Percentiles rank a stretch among this genome's conserved stretches.
Evolutionary conservation across 2,113 vertebrate genomes (phyloP).

Genomic region (Cavia aperea): DNA sequence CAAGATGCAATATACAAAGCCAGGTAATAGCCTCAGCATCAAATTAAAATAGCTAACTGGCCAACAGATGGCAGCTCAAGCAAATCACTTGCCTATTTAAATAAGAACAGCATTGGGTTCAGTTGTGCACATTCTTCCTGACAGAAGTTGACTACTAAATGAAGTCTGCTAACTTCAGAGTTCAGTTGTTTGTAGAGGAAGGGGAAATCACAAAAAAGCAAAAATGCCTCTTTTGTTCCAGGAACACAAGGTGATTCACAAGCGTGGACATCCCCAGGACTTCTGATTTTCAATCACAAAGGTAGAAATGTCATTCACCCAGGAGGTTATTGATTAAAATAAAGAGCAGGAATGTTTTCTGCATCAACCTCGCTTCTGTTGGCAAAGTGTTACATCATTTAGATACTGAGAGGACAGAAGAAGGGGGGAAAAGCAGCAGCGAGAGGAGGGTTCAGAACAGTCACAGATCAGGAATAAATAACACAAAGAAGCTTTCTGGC

Average conservation of each 20-base stretch:
- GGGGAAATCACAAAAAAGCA: conserved; percentile 74
- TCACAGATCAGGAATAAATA: conserved; percentile 63
- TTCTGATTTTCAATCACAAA: conserved; percentile 64
- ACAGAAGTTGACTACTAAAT: conserved; percentile 76
- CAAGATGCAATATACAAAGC: conserved; percentile 74
- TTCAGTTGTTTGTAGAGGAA: conserved; percentile 65
- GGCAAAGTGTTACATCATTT: conserved; percentile 62
- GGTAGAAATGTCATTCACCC: conserved; percentile 71
- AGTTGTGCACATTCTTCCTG: conserved; percentile 67
- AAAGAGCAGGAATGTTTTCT: conserved; percentile 69
- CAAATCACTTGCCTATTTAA: conserved; percentile 78
- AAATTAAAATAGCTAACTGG: conserved; percentile 76
- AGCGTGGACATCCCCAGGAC: conserved; percentile 58
- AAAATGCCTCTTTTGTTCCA: conserved; percentile 62
- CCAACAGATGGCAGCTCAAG: conserved; percentile 83
- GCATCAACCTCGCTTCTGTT: conserved; percentile 60
- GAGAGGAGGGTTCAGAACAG: conserved; percentile 68
- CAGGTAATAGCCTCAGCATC: conserved; percentile 74
- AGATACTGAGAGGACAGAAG: conserved; percentile 68
- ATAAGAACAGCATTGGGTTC: conserved; percentile 70
- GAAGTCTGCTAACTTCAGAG: conserved; percentile 76
- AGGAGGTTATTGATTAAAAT: conserved; percentile 68
- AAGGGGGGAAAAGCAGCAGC: neutral
- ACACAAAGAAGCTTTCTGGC: conserved; percentile 79
- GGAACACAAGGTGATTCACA: conserved; percentile 63